phyloP scores from a whole-genome alignment of 2,797 vertebrate species.

The Myiotriccus ornatus region DNA sequence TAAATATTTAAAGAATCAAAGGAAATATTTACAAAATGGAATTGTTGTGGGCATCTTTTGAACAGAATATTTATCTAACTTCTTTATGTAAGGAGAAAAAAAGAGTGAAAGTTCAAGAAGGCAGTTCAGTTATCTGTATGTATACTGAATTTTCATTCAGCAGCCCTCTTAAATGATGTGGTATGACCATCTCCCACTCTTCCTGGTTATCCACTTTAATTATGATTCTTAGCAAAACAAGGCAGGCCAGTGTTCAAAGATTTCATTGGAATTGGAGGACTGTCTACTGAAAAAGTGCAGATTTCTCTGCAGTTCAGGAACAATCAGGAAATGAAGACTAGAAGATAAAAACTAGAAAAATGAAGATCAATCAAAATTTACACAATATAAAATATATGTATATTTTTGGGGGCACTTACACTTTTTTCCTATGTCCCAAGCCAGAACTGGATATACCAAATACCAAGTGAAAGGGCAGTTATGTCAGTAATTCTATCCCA shows the following conservation, averaged over 20 bases:
- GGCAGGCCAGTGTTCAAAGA: not conserved
- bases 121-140: not conserved
- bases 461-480: not conserved
- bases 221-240: not conserved
- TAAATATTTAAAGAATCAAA: not conserved
- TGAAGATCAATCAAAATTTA: not conserved
- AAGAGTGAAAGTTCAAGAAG: not conserved
- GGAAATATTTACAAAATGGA: not conserved
- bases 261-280: not conserved
- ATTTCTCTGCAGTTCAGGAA: not conserved
- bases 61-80: not conserved
- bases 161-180: not conserved
- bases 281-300: not conserved
- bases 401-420: not conserved
- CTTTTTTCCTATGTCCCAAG: not conserved
- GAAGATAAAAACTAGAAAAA: not conserved
- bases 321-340: not conserved
- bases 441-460: conserved; percentile 15
- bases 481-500: conserved; percentile 12
- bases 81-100: not conserved
- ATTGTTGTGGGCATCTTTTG: not conserved
- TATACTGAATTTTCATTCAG: not conserved
- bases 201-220: not conserved
- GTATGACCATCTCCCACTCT: not conserved
- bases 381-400: not conserved